Percentiles rank a stretch among this genome's conserved stretches.
These are phyloP conservation scores for Ridgeia piscesae DNA, from an alignment of 1,140 invertebrate species.

Conservation along the genomic window DNA sequence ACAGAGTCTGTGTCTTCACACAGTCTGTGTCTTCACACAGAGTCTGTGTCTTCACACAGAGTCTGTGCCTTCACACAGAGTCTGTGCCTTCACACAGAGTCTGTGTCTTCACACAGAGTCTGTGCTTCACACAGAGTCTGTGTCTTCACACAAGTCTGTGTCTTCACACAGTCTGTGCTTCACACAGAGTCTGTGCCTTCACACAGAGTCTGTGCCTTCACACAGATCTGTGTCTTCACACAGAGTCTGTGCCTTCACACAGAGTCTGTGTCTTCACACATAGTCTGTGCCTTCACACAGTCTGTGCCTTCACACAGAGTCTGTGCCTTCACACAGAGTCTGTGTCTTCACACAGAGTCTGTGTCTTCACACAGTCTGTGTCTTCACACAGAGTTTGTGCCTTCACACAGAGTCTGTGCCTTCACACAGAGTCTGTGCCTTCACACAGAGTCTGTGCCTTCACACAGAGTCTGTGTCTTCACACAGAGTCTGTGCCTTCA, in stretches of 20 bases:
- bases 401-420: neutral
- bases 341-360: neutral
- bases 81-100: neutral
- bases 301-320: neutral
- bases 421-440: neutral
- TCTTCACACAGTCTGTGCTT: neutral
- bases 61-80: neutral
- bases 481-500: neutral
- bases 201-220: neutral
- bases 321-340: neutral
- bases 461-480: neutral
- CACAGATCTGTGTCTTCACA: neutral
- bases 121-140: no score
- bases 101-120: neutral
- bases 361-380: neutral
- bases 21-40: neutral
- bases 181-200: neutral
- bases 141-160: neutral
- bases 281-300: neutral
- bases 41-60: neutral
- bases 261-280: neutral
- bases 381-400: neutral
- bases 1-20: neutral
- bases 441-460: neutral
- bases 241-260: neutral